phyloP scores from a whole-genome alignment of 2,113 vertebrate species.

The Psettodes erumei region DNA sequence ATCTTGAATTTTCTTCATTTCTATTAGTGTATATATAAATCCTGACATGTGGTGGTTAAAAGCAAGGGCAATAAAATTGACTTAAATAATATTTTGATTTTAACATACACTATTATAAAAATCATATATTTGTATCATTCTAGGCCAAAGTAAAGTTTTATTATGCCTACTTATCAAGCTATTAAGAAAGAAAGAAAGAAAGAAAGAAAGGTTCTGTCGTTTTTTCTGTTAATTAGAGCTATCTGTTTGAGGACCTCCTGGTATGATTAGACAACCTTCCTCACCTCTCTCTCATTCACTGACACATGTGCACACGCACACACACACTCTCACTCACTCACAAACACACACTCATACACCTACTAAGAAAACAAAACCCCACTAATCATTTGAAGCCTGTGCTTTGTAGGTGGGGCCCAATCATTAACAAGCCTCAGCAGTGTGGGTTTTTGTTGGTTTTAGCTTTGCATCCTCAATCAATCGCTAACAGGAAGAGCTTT shows the following conservation, averaged over 20 bases:
- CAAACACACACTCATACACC: conserved; percentile 54
- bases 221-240: conserved; percentile 59
- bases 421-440: conserved; percentile 75
- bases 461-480: conserved; percentile 92
- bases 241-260: conserved; percentile 69
- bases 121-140: background rate
- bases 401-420: conserved; percentile 77
- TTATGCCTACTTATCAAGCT: background rate
- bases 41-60: background rate
- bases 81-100: background rate
- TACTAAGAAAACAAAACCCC: conserved; percentile 80
- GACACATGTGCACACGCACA: conserved; percentile 42
- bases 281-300: conserved; percentile 31
- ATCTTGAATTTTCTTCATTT: background rate
- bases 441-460: conserved; percentile 90
- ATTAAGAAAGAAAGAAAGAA: background rate
- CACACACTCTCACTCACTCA: conserved; percentile 35
- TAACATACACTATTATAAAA: background rate
- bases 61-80: background rate
- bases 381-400: conserved; percentile 77
- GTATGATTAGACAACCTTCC: conserved; percentile 54
- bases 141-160: background rate
- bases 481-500: conserved; percentile 91
- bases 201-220: conserved; percentile 24
- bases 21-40: background rate